Percentiles rank a stretch among this genome's conserved stretches.
phyloP scores from a whole-genome alignment of 2,888 invertebrate genomes.

The Drosophila sordidapex region DNA sequence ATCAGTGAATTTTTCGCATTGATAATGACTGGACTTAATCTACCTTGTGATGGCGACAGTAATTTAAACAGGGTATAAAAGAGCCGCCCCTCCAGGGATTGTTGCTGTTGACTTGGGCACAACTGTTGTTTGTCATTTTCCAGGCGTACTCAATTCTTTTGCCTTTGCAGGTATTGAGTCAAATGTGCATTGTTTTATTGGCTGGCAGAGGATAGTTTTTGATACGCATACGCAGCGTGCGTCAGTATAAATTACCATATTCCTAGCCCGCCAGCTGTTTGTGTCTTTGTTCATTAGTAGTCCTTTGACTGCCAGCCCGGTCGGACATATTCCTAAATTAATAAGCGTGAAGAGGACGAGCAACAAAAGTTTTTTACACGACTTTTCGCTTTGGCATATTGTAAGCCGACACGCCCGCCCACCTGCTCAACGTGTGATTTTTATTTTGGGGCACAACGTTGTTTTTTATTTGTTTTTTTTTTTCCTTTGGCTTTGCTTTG shows the following conservation, averaged over 20 bases:
- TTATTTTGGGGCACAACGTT: slow-evolving; percentile 22
- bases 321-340: slow-evolving; percentile 70
- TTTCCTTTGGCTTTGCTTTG: slow-evolving; percentile 56
- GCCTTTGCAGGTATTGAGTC: slow-evolving; percentile 12
- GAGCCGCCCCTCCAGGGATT: neutral
- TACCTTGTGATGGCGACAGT: too few relatives aligned
- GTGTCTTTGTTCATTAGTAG: slow-evolving; percentile 12
- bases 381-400: slow-evolving; percentile 82
- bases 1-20: neutral
- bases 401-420: slow-evolving; percentile 69
- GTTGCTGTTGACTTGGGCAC: neutral
- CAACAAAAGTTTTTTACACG: slow-evolving; percentile 67
- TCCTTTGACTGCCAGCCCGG: slow-evolving; percentile 20
- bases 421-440: slow-evolving; percentile 15
- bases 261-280: slow-evolving; percentile 15
- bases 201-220: slow-evolving; percentile 24
- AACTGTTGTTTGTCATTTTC: slow-evolving; percentile 40
- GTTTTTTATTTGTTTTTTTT: neutral
- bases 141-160: slow-evolving; percentile 42
- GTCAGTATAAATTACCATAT: slow-evolving; percentile 59
- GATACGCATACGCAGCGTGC: slow-evolving; percentile 57
- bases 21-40: neutral
- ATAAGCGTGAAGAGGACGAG: slow-evolving; percentile 60
- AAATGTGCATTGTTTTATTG: slow-evolving; percentile 46
- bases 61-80: slow-evolving; percentile 26